Base-by-base conservation (phyloP, 2,113 vertebrate species). In the Sapayoa aenigma region DNA sequence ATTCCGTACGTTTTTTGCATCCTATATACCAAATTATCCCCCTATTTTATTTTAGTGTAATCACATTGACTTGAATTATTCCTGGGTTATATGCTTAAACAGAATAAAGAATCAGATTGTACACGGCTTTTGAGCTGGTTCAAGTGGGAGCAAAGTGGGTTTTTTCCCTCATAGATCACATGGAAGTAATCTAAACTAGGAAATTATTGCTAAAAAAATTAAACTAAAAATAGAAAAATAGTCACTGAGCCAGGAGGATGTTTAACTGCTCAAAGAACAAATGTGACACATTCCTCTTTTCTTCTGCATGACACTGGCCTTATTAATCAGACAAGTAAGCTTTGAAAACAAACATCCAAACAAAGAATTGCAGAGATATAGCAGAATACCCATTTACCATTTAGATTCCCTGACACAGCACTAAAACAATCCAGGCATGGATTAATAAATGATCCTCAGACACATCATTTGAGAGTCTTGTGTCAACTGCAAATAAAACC, bases 281-380 rank as follows among this genome's bases (percentile, higher is more conserved):
- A 65, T 39, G 39, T 39, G 24, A 52, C 33, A 78, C 30, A 60
- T 67, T 35, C 18, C 16, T 73, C 46, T 69, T 72, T 82, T 69
- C 63, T 67, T 79, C 60, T 77, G 84, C 67, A 33, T 63, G 67
- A 85, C 20, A 49, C 12, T 65, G 31, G 7, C 39, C 55, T 83
- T 89, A 72, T 59, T 73, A 79, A 92, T 66, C 78, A 90, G 75
- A 77, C 74, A 80, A 85, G 77, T 25, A 65, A 84, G 75, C 55
- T 85, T 74, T 83, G 78, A 74, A 93, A 93, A 90, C 73, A 87
- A 96, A 91, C 46, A 85, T 62, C 53, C 75, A 94, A 95, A 83
- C 37, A 79, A 94, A 95, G 91, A 89, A 50, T 84, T 85, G 72
- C 42, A 67, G 46, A 59, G 63, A 87, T 80, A 55, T 42, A 88